Evolutionary conservation across 2,888 invertebrate species (phyloP).

Genomic region (Eupeodes luniger): DNA sequence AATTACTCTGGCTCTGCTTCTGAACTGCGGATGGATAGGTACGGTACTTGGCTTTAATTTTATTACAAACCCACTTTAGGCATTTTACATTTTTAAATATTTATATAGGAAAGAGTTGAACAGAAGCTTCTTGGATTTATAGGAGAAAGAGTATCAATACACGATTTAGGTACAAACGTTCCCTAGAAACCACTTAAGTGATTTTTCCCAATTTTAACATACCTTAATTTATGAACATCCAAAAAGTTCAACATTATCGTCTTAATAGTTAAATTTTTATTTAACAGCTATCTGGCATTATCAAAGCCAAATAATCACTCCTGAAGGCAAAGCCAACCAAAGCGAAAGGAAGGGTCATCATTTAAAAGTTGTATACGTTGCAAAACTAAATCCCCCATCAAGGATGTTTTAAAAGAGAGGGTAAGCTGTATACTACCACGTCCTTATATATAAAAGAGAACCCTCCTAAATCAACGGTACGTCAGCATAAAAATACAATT

Average conservation of each 20-base stretch:
- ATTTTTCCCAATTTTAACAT: no score
- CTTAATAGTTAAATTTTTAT: not conserved
- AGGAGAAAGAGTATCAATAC: no score
- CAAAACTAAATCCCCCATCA: slow-evolving; percentile 3
- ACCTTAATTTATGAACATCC: no score
- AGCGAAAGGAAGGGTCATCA: not conserved
- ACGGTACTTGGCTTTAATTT: no score
- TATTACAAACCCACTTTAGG: no score
- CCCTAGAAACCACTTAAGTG: no score
- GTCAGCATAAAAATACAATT: slow-evolving; percentile 35
- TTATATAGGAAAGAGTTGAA: no score
- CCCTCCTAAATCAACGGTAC: slow-evolving; percentile 28
- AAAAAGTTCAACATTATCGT: not conserved
- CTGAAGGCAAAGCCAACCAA: not conserved
- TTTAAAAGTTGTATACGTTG: slow-evolving; percentile 7
- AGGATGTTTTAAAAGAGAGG: not conserved
- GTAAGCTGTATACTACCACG: not conserved
- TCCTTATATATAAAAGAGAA: not conserved
- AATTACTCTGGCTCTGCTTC: no score
- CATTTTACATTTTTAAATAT: no score
- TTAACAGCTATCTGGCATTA: not conserved
- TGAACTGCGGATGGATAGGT: no score
- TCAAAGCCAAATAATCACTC: not conserved
- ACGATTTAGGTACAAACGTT: no score
- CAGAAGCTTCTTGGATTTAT: no score